Evolutionary conservation across 37 sponge, comb jelly and placozoan genomes (phyloP).

Genomic region (Ephydatia muelleri): DNA sequence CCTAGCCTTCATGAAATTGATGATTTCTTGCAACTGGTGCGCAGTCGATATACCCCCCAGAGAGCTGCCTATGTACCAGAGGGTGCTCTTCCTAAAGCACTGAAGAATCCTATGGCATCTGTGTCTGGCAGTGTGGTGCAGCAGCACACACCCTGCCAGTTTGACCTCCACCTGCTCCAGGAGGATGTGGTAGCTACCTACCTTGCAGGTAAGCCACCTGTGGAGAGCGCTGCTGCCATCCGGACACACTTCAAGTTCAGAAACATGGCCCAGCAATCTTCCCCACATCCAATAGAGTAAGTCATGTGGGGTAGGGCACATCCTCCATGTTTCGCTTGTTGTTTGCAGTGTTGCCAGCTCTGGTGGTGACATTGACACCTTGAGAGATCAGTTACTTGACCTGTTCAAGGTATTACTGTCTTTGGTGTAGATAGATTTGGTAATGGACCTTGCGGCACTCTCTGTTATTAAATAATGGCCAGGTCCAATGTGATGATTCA

Average conservation of each 20-base stretch:
- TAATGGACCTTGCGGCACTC: too few species aligned
- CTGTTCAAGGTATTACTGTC: too few species aligned
- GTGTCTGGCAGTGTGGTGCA: neutral
- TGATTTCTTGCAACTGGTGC: slow-evolving; percentile 57
- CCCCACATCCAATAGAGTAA: neutral
- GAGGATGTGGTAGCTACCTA: slow-evolving; percentile 49
- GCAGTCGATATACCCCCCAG: slow-evolving; percentile 42
- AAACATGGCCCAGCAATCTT: neutral
- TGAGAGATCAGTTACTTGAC: too few species aligned
- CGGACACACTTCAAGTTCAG: slow-evolving; percentile 52
- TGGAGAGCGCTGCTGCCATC: slow-evolving; percentile 1
- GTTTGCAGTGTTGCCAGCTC: slow-evolving; percentile 8
- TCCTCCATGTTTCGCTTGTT: neutral
- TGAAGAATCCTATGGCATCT: neutral
- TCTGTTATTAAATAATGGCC: neutral
- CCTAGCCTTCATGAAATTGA: slow-evolving; percentile 49
- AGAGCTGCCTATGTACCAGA: neutral
- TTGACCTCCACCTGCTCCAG: slow-evolving; percentile 56
- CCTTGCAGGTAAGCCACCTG: slow-evolving; percentile 60
- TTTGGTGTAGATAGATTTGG: too few species aligned
- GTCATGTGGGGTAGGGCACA: neutral
- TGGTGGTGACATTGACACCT: neutral
- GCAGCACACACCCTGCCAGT: slow-evolving; percentile 9
- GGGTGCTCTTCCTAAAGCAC: neutral
- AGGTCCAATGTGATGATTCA: slow-evolving; percentile 36